Evolutionary conservation across 2,888 invertebrate species (phyloP).

Genomic region (Diaphora mendica): DNA sequence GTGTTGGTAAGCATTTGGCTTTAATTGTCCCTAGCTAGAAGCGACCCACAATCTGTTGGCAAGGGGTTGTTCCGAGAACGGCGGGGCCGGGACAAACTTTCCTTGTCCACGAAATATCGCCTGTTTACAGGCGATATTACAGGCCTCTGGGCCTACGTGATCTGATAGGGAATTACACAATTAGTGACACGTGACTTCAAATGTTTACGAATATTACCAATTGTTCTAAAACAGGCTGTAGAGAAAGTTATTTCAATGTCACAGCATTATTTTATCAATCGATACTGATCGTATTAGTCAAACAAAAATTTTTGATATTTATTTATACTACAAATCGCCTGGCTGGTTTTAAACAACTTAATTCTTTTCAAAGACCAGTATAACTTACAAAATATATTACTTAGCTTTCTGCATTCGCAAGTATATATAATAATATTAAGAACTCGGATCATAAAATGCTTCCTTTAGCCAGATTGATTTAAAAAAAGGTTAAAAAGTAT

Average conservation of each 20-base stretch:
- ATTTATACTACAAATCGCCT: not conserved
- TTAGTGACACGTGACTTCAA: constrained; percentile 63
- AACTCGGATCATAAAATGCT: too few species aligned
- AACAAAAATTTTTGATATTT: not conserved
- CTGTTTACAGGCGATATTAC: constrained; percentile 66
- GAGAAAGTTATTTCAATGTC: constrained; percentile 43
- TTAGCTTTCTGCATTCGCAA: not conserved
- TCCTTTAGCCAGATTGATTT: not conserved
- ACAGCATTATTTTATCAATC: constrained; percentile 36
- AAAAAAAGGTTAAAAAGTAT: not conserved
- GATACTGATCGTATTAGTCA: not conserved
- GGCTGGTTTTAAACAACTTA: not conserved
- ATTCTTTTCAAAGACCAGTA: not conserved
- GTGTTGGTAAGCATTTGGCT: constrained; percentile 66
- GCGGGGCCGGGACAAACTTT: constrained; percentile 58
- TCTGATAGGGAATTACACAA: constrained; percentile 64
- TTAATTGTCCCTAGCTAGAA: constrained; percentile 63
- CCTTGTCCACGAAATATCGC: constrained; percentile 67
- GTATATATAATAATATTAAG: too few species aligned
- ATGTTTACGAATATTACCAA: constrained; percentile 46
- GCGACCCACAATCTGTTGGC: constrained; percentile 57
- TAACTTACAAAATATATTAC: not conserved
- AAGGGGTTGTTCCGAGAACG: constrained; percentile 31
- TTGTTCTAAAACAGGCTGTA: constrained; percentile 12
- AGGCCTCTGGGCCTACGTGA: constrained; percentile 63